These are phyloP conservation scores for Microvelia longipes DNA, from an alignment of 1,140 invertebrate species.

Conservation along the genomic window DNA sequence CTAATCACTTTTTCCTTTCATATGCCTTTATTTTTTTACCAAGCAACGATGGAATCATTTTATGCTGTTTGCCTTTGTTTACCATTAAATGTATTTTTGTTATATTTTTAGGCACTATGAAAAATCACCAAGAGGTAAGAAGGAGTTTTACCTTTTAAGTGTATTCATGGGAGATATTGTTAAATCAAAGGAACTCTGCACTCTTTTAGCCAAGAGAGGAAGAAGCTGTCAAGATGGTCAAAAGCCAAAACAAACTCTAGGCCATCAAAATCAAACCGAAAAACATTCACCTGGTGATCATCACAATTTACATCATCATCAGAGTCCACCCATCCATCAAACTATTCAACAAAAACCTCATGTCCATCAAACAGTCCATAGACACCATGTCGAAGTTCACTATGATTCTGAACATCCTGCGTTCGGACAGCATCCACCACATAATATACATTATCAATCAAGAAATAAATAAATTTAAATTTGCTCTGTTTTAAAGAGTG, in stretches of 20 bases:
- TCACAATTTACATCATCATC: not conserved
- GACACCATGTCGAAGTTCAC: not conserved
- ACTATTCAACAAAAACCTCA: not conserved
- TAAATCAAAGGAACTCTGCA: conserved; percentile 55
- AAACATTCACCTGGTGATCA: too few relatives aligned
- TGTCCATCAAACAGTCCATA: not conserved
- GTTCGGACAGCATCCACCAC: too few relatives aligned
- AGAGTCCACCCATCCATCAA: not conserved
- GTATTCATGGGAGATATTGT: conserved; percentile 68
- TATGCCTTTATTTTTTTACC: too few relatives aligned
- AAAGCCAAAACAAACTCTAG: not conserved
- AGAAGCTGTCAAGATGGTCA: conserved; percentile 34
- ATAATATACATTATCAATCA: too few relatives aligned
- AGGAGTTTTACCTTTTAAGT: conserved; percentile 63
- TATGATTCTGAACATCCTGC: too few relatives aligned
- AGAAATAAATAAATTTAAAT: too few relatives aligned
- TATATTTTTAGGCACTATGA: conserved; percentile 53
- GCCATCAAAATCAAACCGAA: not conserved
- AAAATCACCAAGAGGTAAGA: conserved; percentile 48
- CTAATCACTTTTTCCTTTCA: too few relatives aligned
- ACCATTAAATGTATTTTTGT: not conserved
- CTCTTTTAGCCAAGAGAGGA: conserved; percentile 53
- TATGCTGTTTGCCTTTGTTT: too few relatives aligned
- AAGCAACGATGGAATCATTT: too few relatives aligned
- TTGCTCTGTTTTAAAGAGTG: too few relatives aligned